Evolutionary conservation across 1,140 invertebrate genomes (phyloP).

Genomic region (Drosophila sucinea): DNA sequence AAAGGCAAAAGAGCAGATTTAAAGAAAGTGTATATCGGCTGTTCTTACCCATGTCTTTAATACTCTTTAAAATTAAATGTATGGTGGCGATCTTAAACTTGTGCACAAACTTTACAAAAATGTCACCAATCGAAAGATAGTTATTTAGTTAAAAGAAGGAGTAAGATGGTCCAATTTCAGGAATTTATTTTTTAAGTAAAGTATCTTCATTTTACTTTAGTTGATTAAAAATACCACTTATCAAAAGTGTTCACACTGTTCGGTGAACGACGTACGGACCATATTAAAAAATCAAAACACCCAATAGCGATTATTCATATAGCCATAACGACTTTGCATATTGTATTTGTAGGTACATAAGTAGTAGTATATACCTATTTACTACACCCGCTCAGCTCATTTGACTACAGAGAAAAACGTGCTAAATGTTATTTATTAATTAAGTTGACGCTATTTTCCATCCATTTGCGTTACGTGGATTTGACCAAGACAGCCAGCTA

Average conservation of each 20-base stretch:
- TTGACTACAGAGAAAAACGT: conserved; percentile 45
- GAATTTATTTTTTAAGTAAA: too few species aligned
- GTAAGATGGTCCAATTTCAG: too few species aligned
- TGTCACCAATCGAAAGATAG: too few species aligned
- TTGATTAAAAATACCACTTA: too few species aligned
- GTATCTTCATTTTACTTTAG: too few species aligned
- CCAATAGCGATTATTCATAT: conserved; percentile 69
- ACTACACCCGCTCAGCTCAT: background rate
- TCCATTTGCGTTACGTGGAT: conserved; percentile 48
- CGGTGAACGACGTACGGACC: conserved; percentile 57
- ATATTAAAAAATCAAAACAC: conserved; percentile 66
- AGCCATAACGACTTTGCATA: conserved; percentile 44
- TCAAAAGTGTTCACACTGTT: too few species aligned
- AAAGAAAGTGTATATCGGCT: conserved; percentile 17
- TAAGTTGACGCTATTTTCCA: conserved; percentile 77
- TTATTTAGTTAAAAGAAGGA: too few species aligned
- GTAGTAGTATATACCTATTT: conserved; percentile 3
- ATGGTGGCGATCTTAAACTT: too few species aligned
- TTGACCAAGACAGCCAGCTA: conserved; percentile 21
- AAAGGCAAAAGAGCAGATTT: conserved; percentile 41
- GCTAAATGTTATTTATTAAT: conserved; percentile 82
- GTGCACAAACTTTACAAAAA: too few species aligned
- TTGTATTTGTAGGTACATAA: conserved; percentile 32
- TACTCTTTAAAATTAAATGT: background rate
- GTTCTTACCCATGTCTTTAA: conserved; percentile 9